These are phyloP conservation scores for Nothura maculosa DNA, from an alignment of 2,797 vertebrate genomes.

Conservation along the genomic window DNA sequence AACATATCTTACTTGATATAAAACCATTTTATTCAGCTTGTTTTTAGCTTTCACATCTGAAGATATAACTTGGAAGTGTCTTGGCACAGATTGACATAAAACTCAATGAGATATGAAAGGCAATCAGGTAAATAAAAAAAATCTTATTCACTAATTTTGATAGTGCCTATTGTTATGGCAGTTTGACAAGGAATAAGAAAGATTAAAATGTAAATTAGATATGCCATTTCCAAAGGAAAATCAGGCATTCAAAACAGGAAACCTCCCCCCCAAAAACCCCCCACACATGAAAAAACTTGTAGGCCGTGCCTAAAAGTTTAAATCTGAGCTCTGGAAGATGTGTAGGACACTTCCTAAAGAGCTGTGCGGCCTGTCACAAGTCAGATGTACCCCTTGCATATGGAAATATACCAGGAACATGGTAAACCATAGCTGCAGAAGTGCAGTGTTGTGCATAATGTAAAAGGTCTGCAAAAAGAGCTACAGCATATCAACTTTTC, in stretches of 20 bases:
- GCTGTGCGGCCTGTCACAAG: neutral
- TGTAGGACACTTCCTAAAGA: neutral
- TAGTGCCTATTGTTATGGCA: slow-evolving; percentile 1
- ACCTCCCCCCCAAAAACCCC: no score
- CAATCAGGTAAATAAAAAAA: slow-evolving; percentile 42
- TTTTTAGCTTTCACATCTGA: slow-evolving; percentile 2
- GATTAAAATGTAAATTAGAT: slow-evolving; percentile 50
- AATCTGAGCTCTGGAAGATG: neutral
- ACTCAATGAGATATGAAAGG: slow-evolving; percentile 32
- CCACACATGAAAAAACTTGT: neutral
- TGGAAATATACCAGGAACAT: neutral
- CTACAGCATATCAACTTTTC: neutral
- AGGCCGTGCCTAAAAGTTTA: neutral
- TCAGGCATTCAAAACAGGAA: neutral
- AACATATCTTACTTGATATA: neutral
- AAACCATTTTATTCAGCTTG: neutral
- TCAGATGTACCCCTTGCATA: neutral
- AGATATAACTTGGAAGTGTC: neutral
- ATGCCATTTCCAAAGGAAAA: slow-evolving; percentile 40
- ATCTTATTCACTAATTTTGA: slow-evolving; percentile 42
- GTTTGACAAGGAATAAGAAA: slow-evolving; percentile 12
- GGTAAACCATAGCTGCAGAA: neutral
- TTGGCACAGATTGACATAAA: neutral
- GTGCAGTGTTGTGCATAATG: neutral
- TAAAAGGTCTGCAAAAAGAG: neutral